Evolutionary conservation across 1,140 invertebrate genomes (phyloP).

Genomic region (Drosophila parabipectinata): DNA sequence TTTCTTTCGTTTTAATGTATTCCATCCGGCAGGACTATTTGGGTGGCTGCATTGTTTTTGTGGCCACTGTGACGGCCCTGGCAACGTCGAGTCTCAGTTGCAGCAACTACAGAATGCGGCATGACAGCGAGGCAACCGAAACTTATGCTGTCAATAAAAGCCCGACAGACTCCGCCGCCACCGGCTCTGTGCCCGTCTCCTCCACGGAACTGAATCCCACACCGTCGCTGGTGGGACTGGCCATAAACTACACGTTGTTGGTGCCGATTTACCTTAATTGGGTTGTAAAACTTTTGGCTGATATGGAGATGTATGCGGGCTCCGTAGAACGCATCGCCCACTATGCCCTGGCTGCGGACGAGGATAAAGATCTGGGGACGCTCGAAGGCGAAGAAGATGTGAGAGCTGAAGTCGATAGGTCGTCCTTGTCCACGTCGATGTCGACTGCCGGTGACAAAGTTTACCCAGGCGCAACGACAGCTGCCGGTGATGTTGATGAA

Average conservation of each 20-base stretch:
- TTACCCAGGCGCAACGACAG: conserved; percentile 76
- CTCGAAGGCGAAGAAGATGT: conserved; percentile 38
- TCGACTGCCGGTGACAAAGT: conserved; percentile 66
- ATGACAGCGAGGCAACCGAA: conserved; percentile 44
- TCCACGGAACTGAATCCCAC: conserved; percentile 84
- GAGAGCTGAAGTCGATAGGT: conserved; percentile 74
- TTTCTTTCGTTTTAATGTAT: conserved; percentile 19
- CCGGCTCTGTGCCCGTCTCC: not conserved
- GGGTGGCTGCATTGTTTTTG: conserved; percentile 90
- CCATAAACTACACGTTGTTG: conserved; percentile 92
- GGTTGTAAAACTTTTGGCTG: conserved; percentile 91
- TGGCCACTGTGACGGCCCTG: conserved; percentile 88
- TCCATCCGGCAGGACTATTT: conserved; percentile 89
- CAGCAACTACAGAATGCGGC: conserved; percentile 45
- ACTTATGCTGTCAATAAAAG: conserved; percentile 72
- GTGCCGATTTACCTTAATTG: conserved; percentile 93
- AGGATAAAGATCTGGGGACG: conserved; percentile 6
- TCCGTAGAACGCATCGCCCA: conserved; percentile 89
- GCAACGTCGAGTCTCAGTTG: conserved; percentile 85
- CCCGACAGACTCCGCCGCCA: conserved; percentile 22
- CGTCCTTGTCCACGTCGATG: conserved; percentile 40
- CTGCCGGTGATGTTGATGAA: conserved; percentile 72
- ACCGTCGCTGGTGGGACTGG: conserved; percentile 88
- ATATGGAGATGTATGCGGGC: conserved; percentile 92
- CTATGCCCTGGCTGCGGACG: conserved; percentile 83